Evolutionary conservation across 2,888 invertebrate genomes (phyloP), one percentile per base, ranked within the genome.

Genomic region (Nasonovia ribisnigri): DNA sequence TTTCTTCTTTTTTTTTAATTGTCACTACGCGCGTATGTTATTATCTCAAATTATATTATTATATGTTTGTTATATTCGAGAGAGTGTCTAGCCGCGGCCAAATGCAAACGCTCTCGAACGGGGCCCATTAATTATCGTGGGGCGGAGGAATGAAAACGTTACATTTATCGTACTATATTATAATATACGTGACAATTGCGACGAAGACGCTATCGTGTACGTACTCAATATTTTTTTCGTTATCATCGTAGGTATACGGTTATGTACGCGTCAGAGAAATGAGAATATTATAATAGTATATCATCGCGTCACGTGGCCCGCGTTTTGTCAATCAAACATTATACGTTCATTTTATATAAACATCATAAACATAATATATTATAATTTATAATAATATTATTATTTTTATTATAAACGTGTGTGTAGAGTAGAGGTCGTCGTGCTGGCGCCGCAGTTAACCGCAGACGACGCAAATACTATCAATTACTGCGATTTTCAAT

Each of bases 101-200:
- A 77, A 36, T 36, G 46, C 43, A 20, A 0, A 10, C 43, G n/a
- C 1, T 51, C 48, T 24, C 51, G 67, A 67, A 88, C 48, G 67
- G 48, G 8, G 0, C n/a, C 88, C 89, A 84, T 93, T 89, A 93
- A 93, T 93, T 93, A 60, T 36, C 20, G 77, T 10, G 84, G 84
- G 87, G 60, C 87, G 24, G 36, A 86, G 36, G 57, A 91, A 91
- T 43, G 84, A 26, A 48, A 43, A 87, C 48, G 24, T 77, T 77
- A 77, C 36, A 77, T 36, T 77, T 77, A 77, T 20, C 26, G 26
- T 1, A 57, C 26, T 8, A 26, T 57, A 57, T 42, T 51, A 51
- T 42, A 77, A 77, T 36, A 20, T 20, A 77, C 92, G n/a, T 13
- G 16, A 26, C 29, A 11, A 86, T 13, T 46, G 43, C 36, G 43